phyloP scores from a whole-genome alignment of 2,888 invertebrate species.

The Drosophila aldrichi region DNA sequence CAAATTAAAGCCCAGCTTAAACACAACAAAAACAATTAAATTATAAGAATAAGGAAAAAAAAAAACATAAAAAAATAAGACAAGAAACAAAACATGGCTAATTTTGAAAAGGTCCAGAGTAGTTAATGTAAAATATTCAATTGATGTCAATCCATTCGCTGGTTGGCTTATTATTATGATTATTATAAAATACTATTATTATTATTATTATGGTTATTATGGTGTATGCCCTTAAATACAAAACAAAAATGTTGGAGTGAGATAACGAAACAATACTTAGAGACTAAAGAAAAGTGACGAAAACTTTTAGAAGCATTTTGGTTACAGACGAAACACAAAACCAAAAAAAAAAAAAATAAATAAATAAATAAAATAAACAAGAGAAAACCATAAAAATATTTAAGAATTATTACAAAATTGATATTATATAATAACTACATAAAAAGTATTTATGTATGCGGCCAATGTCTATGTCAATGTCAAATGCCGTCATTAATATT shows the following conservation, averaged over 20 bases:
- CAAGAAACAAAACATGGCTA: constrained; percentile 40
- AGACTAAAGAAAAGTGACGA: constrained; percentile 76
- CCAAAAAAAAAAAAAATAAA: constrained; percentile 22
- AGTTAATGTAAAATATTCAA: constrained; percentile 72
- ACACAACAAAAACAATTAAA: constrained; percentile 36
- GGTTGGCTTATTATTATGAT: constrained; percentile 19
- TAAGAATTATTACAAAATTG: constrained; percentile 72
- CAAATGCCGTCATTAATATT: constrained; percentile 62
- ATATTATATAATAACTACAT: constrained; percentile 65
- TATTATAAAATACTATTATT: constrained; percentile 6
- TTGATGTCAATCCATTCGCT: constrained; percentile 43
- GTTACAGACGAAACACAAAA: constrained; percentile 48
- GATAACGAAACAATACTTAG: constrained; percentile 85
- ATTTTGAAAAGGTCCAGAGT: constrained; percentile 72
- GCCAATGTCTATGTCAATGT: constrained; percentile 63
- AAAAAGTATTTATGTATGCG: constrained; percentile 62
- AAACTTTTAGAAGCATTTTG: constrained; percentile 79
- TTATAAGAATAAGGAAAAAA: constrained; percentile 22
- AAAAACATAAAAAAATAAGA: not conserved
- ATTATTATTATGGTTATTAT: constrained; percentile 20
- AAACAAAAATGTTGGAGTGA: constrained; percentile 84
- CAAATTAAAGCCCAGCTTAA: constrained; percentile 52
- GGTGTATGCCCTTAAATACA: constrained; percentile 74
- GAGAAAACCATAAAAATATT: constrained; percentile 46
- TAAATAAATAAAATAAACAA: not conserved